phyloP scores from a whole-genome alignment of 2,888 invertebrate genomes.

The Phyto melanocephala region DNA sequence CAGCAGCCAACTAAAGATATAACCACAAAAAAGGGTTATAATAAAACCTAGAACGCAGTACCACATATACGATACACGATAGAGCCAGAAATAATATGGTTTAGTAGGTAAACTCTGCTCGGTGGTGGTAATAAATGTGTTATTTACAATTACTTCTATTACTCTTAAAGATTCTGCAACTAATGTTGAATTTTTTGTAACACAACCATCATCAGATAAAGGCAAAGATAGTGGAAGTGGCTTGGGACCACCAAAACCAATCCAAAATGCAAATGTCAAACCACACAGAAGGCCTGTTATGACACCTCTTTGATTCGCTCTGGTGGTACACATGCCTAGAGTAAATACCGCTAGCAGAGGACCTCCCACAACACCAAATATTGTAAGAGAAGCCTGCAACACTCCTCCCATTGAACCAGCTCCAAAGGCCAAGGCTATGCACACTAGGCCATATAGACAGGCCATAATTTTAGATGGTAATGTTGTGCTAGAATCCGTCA shows the following conservation, averaged over 20 bases:
- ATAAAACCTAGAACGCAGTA: conserved; percentile 82
- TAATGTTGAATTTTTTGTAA: conserved; percentile 23
- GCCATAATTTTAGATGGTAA: conserved; percentile 85
- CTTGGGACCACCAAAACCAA: conserved; percentile 90
- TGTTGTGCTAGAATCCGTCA: conserved; percentile 79
- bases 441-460: conserved; percentile 86
- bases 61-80: conserved; percentile 87
- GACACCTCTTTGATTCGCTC: conserved; percentile 87
- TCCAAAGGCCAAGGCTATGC: conserved; percentile 89
- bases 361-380: conserved; percentile 93
- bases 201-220: conserved; percentile 82
- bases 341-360: conserved; percentile 91
- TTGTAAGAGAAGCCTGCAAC: conserved; percentile 89
- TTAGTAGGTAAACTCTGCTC: conserved; percentile 28
- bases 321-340: conserved; percentile 89
- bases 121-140: not conserved
- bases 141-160: conserved; percentile 9
- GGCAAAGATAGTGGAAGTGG: conserved; percentile 81
- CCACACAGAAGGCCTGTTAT: conserved; percentile 84
- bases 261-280: conserved; percentile 86
- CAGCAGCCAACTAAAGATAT: conserved; percentile 79
- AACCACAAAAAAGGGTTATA: conserved; percentile 80
- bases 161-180: conserved; percentile 58
- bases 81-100: conserved; percentile 80
- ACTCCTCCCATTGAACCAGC: conserved; percentile 91